A percentile compares a stretch with the other conserved stretches of the same genome.
Evolutionary conservation across 64 coral and sea anemone species (phyloP).

Genomic region (Trachythela sp.): DNA sequence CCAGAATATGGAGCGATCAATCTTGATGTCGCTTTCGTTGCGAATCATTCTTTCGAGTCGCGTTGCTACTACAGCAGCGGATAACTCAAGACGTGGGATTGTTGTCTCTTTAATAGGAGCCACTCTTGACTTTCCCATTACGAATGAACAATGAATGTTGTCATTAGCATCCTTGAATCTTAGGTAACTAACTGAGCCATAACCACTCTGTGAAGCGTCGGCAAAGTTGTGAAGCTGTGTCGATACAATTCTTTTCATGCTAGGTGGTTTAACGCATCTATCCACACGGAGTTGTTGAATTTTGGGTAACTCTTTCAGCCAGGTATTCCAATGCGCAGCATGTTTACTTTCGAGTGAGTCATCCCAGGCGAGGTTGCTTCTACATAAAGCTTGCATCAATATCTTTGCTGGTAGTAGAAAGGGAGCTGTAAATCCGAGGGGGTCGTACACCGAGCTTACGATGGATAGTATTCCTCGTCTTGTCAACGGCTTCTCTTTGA

Average conservation of each 20-base stretch:
- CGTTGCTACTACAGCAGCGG: background rate
- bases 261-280: background rate
- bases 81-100: background rate
- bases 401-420: background rate
- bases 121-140: background rate
- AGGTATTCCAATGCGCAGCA: background rate
- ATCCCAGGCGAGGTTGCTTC: background rate
- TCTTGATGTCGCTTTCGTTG: background rate
- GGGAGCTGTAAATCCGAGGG: background rate
- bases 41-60: no score
- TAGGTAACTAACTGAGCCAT: no score
- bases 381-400: no score
- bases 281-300: no score
- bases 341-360: background rate
- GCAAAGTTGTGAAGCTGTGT: no score
- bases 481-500: background rate
- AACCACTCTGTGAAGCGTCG: no score
- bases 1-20: background rate
- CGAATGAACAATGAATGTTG: slow-evolving; percentile 2
- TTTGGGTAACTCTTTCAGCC: background rate
- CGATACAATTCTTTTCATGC: background rate
- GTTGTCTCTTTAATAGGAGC: background rate
- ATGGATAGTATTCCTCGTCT: no score
- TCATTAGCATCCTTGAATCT: no score
- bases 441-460: background rate